Percentiles rank a stretch among this genome's conserved stretches.
phyloP scores from a whole-genome alignment of 2,113 vertebrate genomes.

The Talpa occidentalis region DNA sequence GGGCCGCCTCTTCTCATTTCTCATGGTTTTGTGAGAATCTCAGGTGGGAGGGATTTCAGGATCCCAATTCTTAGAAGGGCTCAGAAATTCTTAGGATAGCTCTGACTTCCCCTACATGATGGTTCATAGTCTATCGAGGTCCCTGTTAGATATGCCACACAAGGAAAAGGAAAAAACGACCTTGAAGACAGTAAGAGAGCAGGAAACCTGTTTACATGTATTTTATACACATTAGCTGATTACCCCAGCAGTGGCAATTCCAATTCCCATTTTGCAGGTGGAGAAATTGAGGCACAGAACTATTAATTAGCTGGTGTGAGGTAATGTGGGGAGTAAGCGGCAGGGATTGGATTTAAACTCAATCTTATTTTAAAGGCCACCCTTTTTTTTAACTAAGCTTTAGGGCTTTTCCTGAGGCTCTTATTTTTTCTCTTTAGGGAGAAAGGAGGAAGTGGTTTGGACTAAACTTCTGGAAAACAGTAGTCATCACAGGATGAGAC shows the following conservation, averaged over 20 bases:
- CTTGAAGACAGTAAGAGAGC: background rate
- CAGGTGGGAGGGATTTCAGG: background rate
- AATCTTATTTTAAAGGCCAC: constrained; percentile 1
- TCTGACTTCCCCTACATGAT: background rate
- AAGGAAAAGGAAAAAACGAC: background rate
- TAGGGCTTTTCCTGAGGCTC: background rate
- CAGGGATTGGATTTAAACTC: background rate
- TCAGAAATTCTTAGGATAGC: constrained; percentile 3
- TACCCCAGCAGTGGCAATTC: background rate
- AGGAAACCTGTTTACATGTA: background rate
- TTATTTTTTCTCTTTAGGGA: background rate
- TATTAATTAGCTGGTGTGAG: background rate
- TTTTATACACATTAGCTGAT: background rate
- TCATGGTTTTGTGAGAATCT: background rate
- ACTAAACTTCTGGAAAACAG: constrained; percentile 53
- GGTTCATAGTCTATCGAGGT: background rate
- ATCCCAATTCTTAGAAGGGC: background rate
- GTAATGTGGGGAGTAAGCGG: background rate
- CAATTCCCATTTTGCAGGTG: background rate
- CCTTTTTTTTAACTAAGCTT: background rate
- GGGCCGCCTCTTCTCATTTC: background rate
- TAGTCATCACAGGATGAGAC: constrained; percentile 43
- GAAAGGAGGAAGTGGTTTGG: constrained; percentile 70
- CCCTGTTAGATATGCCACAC: background rate
- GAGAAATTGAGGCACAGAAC: background rate